Percentiles rank a stretch among this genome's conserved stretches.
Conservation (phyloP, 2,113 vertebrate genomes). For the Cottus gobio region DNA sequence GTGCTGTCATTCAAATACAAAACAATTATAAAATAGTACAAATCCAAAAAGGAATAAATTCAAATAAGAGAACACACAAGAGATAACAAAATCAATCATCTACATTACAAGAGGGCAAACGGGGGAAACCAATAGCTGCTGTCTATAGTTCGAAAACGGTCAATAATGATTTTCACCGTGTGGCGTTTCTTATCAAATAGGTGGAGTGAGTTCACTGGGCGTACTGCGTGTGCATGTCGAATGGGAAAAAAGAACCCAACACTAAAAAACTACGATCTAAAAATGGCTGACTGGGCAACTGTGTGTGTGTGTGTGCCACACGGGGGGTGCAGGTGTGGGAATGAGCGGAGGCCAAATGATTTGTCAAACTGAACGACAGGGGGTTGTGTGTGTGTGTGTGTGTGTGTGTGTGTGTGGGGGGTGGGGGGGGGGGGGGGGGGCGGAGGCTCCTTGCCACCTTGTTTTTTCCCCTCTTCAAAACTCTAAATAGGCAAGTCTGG, state of each 20-base stretch:
- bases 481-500: constrained; percentile 64
- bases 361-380: constrained; percentile 46
- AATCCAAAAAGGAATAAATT: constrained; percentile 78
- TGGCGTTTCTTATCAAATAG: constrained; percentile 42
- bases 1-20: constrained; percentile 83
- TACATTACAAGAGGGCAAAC: constrained; percentile 64
- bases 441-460: constrained; percentile 52
- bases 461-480: constrained; percentile 58
- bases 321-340: constrained; percentile 27
- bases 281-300: constrained; percentile 42
- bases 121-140: constrained; percentile 64
- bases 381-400: no score
- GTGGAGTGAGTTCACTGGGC: constrained; percentile 51
- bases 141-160: constrained; percentile 46
- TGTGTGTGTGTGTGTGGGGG: no score
- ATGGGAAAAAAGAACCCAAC: constrained; percentile 43
- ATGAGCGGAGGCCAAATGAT: constrained; percentile 59
- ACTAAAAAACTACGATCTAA: constrained; percentile 58
- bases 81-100: constrained; percentile 70
- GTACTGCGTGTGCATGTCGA: constrained; percentile 35
- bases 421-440: background rate
- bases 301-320: constrained; percentile 18
- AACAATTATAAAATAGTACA: constrained; percentile 80
- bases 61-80: constrained; percentile 76
- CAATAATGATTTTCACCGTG: background rate